Evolutionary conservation across 2,797 vertebrate genomes (phyloP).

Genomic region (Diplodus puntazzo): DNA sequence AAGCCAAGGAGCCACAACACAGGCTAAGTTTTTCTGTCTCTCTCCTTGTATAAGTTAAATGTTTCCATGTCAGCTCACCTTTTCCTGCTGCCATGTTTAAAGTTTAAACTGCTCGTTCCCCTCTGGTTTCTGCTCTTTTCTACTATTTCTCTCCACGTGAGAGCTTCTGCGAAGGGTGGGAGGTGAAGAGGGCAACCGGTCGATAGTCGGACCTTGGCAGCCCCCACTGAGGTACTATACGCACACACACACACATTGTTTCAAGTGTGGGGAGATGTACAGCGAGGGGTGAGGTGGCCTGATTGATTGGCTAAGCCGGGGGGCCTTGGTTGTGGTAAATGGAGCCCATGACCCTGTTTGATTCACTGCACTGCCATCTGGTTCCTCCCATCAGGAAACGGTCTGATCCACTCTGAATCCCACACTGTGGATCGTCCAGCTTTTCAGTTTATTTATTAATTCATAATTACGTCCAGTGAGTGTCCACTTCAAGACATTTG

Average conservation of each 20-base stretch:
- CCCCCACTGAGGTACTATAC: conserved; percentile 8
- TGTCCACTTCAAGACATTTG: conserved; percentile 12
- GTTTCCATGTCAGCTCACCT: neutral
- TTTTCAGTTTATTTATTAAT: neutral
- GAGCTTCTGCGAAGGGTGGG: conserved; percentile 26
- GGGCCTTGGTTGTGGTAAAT: conserved; percentile 50
- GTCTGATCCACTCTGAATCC: neutral
- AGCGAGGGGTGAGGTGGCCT: conserved; percentile 40
- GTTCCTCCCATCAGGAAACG: conserved; percentile 2
- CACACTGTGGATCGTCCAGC: neutral
- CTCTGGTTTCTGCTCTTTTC: neutral
- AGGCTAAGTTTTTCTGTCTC: too few species aligned
- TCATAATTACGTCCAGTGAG: conserved; percentile 9
- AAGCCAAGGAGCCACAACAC: too few species aligned
- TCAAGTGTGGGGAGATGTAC: conserved; percentile 32
- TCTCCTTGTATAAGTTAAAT: neutral
- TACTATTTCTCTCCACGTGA: neutral
- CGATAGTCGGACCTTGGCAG: conserved; percentile 49
- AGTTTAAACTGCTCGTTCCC: conserved; percentile 16
- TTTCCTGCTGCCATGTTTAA: neutral
- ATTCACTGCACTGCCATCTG: conserved; percentile 43
- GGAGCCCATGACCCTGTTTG: conserved; percentile 49
- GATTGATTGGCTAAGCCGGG: conserved; percentile 53
- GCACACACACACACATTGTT: conserved; percentile 16
- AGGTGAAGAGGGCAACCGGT: conserved; percentile 51